Percentiles rank a stretch among this genome's conserved stretches.
These are phyloP conservation scores for Elgaria multicarinata DNA, from an alignment of 2,113 vertebrate species.

Conservation along the genomic window DNA sequence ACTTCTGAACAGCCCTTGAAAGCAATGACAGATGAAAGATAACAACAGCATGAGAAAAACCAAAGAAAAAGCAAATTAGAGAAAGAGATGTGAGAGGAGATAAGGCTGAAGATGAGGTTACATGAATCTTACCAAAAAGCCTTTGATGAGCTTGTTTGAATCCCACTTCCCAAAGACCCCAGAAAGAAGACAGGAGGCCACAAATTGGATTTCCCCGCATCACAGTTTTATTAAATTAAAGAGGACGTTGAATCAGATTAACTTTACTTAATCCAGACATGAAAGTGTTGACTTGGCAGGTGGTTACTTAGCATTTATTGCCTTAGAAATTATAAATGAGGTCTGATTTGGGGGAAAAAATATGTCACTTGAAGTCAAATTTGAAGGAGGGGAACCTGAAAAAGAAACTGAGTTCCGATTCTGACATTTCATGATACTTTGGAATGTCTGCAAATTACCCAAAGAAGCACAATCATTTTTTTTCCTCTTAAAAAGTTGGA, in stretches of 20 bases:
- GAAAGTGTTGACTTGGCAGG: background rate
- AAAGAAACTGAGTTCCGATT: background rate
- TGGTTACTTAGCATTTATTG: background rate
- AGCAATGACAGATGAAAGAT: background rate
- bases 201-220: background rate
- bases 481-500: background rate
- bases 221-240: conserved; percentile 1
- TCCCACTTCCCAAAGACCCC: background rate
- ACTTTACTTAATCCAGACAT: background rate
- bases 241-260: background rate
- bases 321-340: background rate
- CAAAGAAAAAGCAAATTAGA: conserved; percentile 30
- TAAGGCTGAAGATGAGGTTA: conserved; percentile 18
- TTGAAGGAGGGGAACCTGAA: background rate
- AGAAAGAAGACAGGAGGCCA: background rate
- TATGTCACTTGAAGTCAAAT: background rate
- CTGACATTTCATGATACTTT: too few species aligned
- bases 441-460: background rate
- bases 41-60: background rate
- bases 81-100: conserved; percentile 38
- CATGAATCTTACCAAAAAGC: conserved; percentile 33
- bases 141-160: conserved; percentile 7
- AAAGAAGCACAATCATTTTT: background rate
- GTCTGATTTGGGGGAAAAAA: background rate
- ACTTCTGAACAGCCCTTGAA: conserved; percentile 10